phyloP scores from a whole-genome alignment of 2,113 vertebrate species.

The Plectropomus leopardus region DNA sequence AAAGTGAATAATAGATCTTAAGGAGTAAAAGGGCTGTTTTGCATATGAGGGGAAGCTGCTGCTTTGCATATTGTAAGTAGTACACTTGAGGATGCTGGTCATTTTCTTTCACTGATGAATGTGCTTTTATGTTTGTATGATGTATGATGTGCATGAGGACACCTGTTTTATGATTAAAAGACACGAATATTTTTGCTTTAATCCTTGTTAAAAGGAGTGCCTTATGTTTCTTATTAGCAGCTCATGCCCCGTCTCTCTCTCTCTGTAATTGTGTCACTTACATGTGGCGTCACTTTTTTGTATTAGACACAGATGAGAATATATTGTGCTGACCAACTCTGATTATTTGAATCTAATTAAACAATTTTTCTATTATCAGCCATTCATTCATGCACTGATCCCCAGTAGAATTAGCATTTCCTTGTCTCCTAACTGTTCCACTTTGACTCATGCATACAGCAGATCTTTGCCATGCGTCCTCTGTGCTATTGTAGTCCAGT shows the following conservation, averaged over 20 bases:
- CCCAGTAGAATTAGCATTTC: slow-evolving; percentile 32
- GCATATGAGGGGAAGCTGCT: slow-evolving; percentile 77
- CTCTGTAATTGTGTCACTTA: slow-evolving; percentile 16
- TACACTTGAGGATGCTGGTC: slow-evolving; percentile 68
- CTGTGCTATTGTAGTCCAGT: slow-evolving; percentile 53
- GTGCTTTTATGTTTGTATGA: slow-evolving; percentile 69
- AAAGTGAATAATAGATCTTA: slow-evolving; percentile 80
- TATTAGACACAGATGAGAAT: slow-evolving; percentile 18
- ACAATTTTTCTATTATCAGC: slow-evolving; percentile 8
- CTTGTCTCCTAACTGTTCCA: slow-evolving; percentile 16
- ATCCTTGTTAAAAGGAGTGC: slow-evolving; percentile 54
- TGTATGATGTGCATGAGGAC: slow-evolving; percentile 56
- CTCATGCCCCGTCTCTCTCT: slow-evolving; percentile 26
- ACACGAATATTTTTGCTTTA: slow-evolving; percentile 52
- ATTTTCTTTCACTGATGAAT: slow-evolving; percentile 74
- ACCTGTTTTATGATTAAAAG: slow-evolving; percentile 67
- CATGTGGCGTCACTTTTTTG: slow-evolving; percentile 22
- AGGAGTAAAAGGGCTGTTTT: slow-evolving; percentile 75
- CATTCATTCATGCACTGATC: slow-evolving; percentile 39
- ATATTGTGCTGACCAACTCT: slow-evolving; percentile 16
- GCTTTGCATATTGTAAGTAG: slow-evolving; percentile 73
- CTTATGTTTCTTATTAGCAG: slow-evolving; percentile 50
- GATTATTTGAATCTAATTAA: slow-evolving; percentile 46
- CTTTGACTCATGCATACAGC: slow-evolving; percentile 45
- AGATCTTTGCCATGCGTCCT: slow-evolving; percentile 51